Evolutionary conservation across 2,113 vertebrate genomes (phyloP).

Genomic region (Anolis sagrei): DNA sequence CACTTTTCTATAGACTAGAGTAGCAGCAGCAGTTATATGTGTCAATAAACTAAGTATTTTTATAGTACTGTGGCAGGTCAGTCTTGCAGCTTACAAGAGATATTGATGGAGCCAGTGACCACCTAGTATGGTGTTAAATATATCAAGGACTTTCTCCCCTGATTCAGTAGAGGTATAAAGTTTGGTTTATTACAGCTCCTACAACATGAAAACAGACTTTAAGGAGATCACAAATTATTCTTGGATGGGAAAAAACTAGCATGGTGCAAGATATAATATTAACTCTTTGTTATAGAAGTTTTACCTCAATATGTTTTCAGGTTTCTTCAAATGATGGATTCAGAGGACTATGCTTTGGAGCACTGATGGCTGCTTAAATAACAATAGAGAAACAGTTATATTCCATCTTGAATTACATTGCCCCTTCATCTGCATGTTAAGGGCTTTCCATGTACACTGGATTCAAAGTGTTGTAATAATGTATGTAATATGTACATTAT

Average conservation of each 20-base stretch:
- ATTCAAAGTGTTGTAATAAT: too few species aligned
- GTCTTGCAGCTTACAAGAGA: neutral
- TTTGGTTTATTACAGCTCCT: neutral
- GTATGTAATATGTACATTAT: too few species aligned
- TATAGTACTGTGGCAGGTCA: constrained; percentile 10
- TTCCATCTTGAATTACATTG: neutral
- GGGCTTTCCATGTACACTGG: too few species aligned
- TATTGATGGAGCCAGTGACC: constrained; percentile 14
- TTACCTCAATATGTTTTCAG: neutral
- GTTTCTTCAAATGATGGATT: neutral
- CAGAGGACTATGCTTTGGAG: neutral
- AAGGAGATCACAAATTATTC: neutral
- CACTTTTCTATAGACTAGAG: neutral
- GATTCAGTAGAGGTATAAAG: neutral
- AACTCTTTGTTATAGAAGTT: neutral
- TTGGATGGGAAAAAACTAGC: neutral
- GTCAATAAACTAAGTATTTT: constrained; percentile 12
- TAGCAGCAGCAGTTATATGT: neutral
- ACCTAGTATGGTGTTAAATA: constrained; percentile 14
- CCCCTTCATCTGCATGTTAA: neutral
- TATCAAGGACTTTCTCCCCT: neutral
- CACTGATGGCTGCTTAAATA: neutral
- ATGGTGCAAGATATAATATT: neutral
- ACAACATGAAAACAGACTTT: neutral
- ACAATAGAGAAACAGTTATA: too few species aligned